Evolutionary conservation across 2,888 invertebrate species (phyloP).

Genomic region (Standfussiana lucernea): DNA sequence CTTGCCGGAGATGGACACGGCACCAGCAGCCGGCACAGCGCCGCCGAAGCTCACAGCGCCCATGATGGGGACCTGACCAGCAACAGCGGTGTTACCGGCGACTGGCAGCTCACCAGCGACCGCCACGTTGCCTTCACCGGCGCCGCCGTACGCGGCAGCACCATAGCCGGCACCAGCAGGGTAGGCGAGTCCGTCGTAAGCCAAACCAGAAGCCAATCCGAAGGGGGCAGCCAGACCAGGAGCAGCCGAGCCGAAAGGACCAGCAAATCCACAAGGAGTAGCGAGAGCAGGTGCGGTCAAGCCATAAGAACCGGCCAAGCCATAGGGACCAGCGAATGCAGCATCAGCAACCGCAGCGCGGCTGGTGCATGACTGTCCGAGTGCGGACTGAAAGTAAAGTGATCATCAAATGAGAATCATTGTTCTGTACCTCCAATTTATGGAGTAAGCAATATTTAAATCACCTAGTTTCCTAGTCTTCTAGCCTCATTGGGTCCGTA

Average conservation of each 20-base stretch:
- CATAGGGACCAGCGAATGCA: not conserved
- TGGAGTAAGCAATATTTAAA: no score
- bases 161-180: not conserved
- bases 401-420: no score
- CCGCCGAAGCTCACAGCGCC: no score
- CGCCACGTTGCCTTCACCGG: slow-evolving; percentile 68
- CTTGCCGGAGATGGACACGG: no score
- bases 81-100: no score
- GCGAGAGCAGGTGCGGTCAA: no score
- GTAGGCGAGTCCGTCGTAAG: slow-evolving; percentile 6
- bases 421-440: no score
- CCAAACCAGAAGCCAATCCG: slow-evolving; percentile 1
- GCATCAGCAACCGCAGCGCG: slow-evolving; percentile 19
- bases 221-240: not conserved
- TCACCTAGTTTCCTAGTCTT: no score
- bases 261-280: no score
- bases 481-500: no score
- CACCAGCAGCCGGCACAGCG: no score
- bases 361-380: not conserved
- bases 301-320: not conserved
- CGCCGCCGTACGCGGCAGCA: slow-evolving; percentile 27
- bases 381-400: not conserved
- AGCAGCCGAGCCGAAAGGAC: not conserved
- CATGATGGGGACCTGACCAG: no score
- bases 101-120: slow-evolving; percentile 5